These are phyloP conservation scores for Pygoscelis adeliae DNA, from an alignment of 2,113 vertebrate genomes.

Conservation along the genomic window DNA sequence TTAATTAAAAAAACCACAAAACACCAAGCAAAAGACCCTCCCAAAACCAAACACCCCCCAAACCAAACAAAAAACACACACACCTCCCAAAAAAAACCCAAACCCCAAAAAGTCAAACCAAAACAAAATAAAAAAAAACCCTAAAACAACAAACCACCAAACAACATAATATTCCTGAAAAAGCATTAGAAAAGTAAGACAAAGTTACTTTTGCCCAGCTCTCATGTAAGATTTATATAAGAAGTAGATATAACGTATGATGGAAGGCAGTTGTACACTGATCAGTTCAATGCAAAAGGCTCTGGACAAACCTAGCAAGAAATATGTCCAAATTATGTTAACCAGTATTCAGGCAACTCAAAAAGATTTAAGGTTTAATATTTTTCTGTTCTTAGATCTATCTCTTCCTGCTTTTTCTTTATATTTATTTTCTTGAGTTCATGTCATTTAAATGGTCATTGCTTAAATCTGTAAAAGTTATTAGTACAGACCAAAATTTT, in stretches of 20 bases:
- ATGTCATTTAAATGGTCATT: not conserved
- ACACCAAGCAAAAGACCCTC: not conserved
- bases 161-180: not conserved
- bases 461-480: not conserved
- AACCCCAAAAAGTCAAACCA: not conserved
- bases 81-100: not conserved
- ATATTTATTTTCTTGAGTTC: not conserved
- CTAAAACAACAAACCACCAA: not conserved
- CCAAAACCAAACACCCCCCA: accelerated
- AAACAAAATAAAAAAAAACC: not conserved
- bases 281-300: not conserved
- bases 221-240: not conserved
- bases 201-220: not conserved
- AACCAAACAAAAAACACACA: not conserved
- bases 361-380: not conserved
- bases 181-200: not conserved
- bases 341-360: not conserved
- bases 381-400: not conserved
- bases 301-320: not conserved
- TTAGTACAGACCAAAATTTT: not conserved
- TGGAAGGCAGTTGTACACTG: not conserved
- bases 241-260: not conserved
- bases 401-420: not conserved
- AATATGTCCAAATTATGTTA: not conserved
- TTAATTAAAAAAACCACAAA: not conserved